Base-by-base conservation (phyloP, 1,140 invertebrate genomes). In the Drosophila nasuta region DNA sequence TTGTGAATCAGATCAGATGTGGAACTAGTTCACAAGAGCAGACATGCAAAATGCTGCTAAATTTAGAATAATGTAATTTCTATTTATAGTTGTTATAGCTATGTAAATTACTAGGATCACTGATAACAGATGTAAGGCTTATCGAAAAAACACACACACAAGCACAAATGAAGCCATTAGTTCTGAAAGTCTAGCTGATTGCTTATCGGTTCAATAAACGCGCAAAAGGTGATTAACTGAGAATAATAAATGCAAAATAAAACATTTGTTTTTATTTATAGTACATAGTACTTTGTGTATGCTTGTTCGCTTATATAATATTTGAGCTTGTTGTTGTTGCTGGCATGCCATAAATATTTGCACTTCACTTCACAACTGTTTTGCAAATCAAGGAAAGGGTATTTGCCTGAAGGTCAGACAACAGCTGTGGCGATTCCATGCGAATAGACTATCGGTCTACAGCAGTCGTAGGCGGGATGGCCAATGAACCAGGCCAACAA, bases 151-250 rank as follows among this genome's bases (percentile, higher is more conserved):
- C 2, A n/a, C 11, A 35, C n/a, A 43, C 11, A 13, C 11, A 43
- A 3, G 13, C 3, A 43, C 3, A 43, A 13, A 13, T n/a, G 5
- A 3, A 41, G 38, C 38, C 3, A n/a, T 41, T n/a, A 41, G 38
- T 41, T 41, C 7, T n/a, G 38, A 10, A 11, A 10, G 38, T 7
- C 30, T 33, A 33, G 30, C 30, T 38, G 35, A 8, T 7, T 10
- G 35, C 11, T 43, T 43, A 43, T n/a, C 51, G 51, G 81, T 82
- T 82, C 76, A 82, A 83, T 72, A 79, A 79, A 76, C 80, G 54
- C 63, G 75, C 67, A 25, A 63, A 62, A 79, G 71, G 63, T 67
- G 66, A 64, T 76, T 82, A 79, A 65, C 76, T 68, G 57, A 49
- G 15, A 51, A 25, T 54, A 52, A 38, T 63, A 33, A 54, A 46